Evolutionary conservation across 1,140 invertebrate genomes (phyloP), one percentile per base, ranked within the genome.

Genomic region (Drosophila kurseongensis): DNA sequence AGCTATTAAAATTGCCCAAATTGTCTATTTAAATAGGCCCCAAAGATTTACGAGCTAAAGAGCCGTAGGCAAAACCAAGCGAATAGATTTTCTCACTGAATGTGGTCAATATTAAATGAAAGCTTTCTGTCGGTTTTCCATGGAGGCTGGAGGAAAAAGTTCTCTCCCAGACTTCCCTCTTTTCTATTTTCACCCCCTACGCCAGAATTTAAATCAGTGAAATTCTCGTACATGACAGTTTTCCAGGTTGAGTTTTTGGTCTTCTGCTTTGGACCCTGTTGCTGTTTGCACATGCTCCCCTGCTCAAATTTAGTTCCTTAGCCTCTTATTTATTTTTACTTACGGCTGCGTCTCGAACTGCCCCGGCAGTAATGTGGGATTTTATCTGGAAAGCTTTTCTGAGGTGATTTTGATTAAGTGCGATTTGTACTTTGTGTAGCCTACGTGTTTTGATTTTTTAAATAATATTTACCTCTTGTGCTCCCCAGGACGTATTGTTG

Each of bases 361-460:
- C 29, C 38, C 45, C 32, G 23, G 18, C 66, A 38, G 66, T 47
- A 35, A 47, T 44, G 55, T 40, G 60, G 73, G 55, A 58, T 69
- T 86, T 82, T 65, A 81, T 76, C 61, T 76, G 45, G 74, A 54
- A 86, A 75, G 82, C 81, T 86, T 50, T 75, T 71, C 74, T 78
- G 79, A 86, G 84, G 83, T 86, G 83, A 86, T 86, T 89, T 86
- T 83, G 83, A 86, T 86, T 86, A 79, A 88, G 83, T 88, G 81
- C 82, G 84, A 88, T 86, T 86, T 86, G 79, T 86, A 86, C 83
- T 85, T 82, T 86, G 82, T 78, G 75, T 69, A 73, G 79, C 61
- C 83, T 86, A 86, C 83, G 83, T 86, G 83, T 88, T 83, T 86
- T 68, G 83, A 67, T 66, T 86, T 88, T 88, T 80, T 83, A 86